Base-by-base conservation (phyloP, 1,140 invertebrate species). In the Drosophila biarmipes region DNA sequence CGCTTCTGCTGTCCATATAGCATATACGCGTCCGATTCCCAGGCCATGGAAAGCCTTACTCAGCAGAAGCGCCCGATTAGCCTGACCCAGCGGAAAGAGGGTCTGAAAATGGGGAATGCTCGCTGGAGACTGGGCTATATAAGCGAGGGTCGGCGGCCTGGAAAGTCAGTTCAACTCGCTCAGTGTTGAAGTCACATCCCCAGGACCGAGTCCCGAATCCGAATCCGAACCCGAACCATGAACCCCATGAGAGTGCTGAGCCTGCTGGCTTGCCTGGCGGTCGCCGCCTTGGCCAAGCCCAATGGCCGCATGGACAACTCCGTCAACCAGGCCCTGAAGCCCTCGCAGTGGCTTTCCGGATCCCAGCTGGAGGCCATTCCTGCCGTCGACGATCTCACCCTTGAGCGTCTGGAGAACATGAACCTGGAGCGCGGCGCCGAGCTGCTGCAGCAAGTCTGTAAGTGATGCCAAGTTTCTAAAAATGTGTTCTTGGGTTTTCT, bases 401-500 rank as follows among this genome's bases (percentile, higher is more conserved):
- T 91, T 49, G 64, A 85, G 51, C 68, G 73, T 35, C 72, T 90
- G 73, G 89, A 91, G 63, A 66, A 31, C 56, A 90, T 90, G 87
- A 40, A 74, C n/a, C 40, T 87, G 31, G 73, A 90, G 40, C 82
- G 78, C 24, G 87, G 87, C 40, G 79, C 87, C 48, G 67, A 89
- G 64, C 73, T 87, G 15, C 14, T 82, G 66, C 75, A 89, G 61
- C 75, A 89, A 73, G 48, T 87, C 35, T 87, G 84, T 87, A 38
- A 79, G 80, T 74, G 8, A 6, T 4, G 5, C 21, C 8, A 2
- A 3, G 2, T 8, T 38, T 3, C 3, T 14, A 12, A 10, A 27
- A 10, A 48, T 7, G 10, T n/a, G 3, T 4, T 29, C 29, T 29
- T 48, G 12, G 11, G 8, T 31, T 56, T 43, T 27, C 17, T 8